A percentile compares a stretch with the other conserved stretches of the same genome.
These are phyloP conservation scores for Cosmia trapezina DNA, from an alignment of 2,888 invertebrate genomes.

Conservation along the genomic window DNA sequence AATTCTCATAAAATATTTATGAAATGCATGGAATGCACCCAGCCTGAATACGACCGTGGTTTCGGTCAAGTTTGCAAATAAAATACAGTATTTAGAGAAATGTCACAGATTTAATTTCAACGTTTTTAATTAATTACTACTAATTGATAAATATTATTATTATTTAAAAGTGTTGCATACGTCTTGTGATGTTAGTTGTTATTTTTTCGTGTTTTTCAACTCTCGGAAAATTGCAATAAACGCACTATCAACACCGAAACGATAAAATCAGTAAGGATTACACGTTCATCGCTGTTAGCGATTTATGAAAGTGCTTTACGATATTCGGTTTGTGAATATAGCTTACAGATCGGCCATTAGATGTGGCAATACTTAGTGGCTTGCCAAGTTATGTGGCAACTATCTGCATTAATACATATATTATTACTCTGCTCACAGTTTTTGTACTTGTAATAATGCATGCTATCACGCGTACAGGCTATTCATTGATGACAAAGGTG, in stretches of 20 bases:
- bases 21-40: constrained; percentile 13
- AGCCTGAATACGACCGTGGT: constrained; percentile 18
- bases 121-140: neutral
- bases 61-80: constrained; percentile 9
- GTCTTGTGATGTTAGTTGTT: neutral
- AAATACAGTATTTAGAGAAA: constrained; percentile 19
- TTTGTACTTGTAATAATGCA: constrained; percentile 23
- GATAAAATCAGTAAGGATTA: constrained; percentile 29
- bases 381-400: constrained; percentile 50
- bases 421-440: constrained; percentile 23
- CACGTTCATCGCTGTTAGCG: constrained; percentile 27
- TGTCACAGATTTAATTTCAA: constrained; percentile 40
- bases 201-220: neutral
- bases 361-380: constrained; percentile 46
- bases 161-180: neutral
- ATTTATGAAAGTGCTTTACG: constrained; percentile 54
- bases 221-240: neutral
- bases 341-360: constrained; percentile 41
- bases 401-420: constrained; percentile 23
- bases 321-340: constrained; percentile 44
- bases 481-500: neutral
- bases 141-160: neutral
- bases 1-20: neutral
- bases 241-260: neutral
- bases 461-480: neutral